Evolutionary conservation across 2,113 vertebrate genomes (phyloP), one percentile per base, ranked within the genome.

Genomic region (Dicentrarchus labrax): DNA sequence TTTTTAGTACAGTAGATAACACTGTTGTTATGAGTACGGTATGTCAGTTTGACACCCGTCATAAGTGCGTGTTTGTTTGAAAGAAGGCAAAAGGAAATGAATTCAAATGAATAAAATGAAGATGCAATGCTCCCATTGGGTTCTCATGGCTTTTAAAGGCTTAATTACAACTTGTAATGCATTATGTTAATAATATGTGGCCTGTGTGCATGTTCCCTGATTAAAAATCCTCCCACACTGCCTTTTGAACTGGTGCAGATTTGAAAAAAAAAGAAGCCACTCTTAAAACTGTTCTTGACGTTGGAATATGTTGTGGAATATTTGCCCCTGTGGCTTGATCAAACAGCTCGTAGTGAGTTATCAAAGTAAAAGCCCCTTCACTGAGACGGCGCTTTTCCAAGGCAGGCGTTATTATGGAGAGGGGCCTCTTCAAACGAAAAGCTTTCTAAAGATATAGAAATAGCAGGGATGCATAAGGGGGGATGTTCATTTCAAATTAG

Each of bases 171-270:
- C 83, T 77, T 86, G 84, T 80, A 88, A 84, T 88, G 81, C 76
- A 82, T 90, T 88, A 88, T 80, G 84, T 75, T 90, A 89, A 89
- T 90, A 75, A 75, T 76, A 88, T 79, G 85, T 89, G 86, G 77
- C 78, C 84, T 61, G 59, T 86, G 82, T 85, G 79, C 78, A 75
- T 73, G 73, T 41, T 73, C 70, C 45, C 77, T 84, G 79, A 86
- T 89, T 86, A 79, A 78, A 76, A 90, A 90, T 92, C 92, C 87
- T 73, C 89, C 93, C 89, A 92, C 89, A 22, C 82, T 82, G 72
- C 82, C 86, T 89, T 93, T 91, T 91, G 87, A 91, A 87, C 89
- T 85, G 85, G 75, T 75, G 66, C 57, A 80, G 76, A 88, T 80
- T 80, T 84, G 56, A 82, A 85, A 77, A 76, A 81, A 84, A 78